Base-by-base conservation (phyloP, 2,113 vertebrate genomes). In the Pyxicephalus adspersus region DNA sequence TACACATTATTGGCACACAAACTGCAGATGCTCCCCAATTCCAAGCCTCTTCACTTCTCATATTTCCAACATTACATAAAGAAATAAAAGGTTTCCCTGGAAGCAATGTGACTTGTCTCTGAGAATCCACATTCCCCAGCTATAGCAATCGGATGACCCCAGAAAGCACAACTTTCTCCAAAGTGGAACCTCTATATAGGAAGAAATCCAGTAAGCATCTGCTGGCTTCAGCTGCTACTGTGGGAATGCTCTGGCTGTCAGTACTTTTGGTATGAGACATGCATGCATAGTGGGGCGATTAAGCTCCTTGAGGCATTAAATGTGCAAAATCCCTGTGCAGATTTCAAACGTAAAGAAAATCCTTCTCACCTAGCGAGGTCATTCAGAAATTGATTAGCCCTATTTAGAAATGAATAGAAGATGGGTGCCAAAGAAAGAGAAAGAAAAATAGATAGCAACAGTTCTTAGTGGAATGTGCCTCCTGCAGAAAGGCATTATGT, bases 1-100 rank as follows among this genome's bases (percentile, higher is more conserved):
- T 83, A 29, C 77, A 83, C 94, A 94, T 94, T 86, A 85, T 85
- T 88, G 85, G 81, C 84, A 71, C 86, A 83, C 54, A 83, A 86
- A 85, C 88, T 6, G 26, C 83, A 84, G 88, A 88, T 81, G 11
- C 76, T 83, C 78, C 81, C 75, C 84, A 87, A 77, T 83, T 87
- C 84, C 86, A 83, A 90, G 85, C 84, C 85, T 87, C 86, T 83
- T 86, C 63, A 84, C 73, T 86, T 87, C 76, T 84, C 80, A 17
- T 0, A 29, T 83, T 86, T 86, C 85, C 87, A 85, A 74, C 45
- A 28, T 60, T 73, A 23, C 79, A 19, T 77, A 64, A 2, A 58
- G 63, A 50, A 17, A 26, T 29, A 20, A 75, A 70, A 72, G 71
- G 64, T 50, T 66, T 55, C 31, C 70, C 61, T 58, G 29, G 38